Conservation (phyloP, 64 coral and sea anemone species). For the Catalaphyllia jardinei region DNA sequence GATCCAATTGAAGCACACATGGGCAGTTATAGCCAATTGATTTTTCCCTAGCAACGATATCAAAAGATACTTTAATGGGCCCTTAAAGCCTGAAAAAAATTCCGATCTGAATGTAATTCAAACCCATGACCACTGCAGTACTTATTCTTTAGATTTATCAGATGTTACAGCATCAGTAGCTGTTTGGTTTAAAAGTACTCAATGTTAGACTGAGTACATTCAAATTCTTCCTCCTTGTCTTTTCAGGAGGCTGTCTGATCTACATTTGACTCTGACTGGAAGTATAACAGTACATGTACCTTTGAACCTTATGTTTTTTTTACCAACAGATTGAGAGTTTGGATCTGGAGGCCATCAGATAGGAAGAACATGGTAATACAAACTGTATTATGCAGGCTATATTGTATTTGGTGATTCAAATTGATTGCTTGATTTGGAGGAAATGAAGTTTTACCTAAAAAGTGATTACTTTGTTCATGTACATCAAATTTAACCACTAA, state of each 20-base stretch:
- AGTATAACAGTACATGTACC: conserved; percentile 61
- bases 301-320: conserved; percentile 93
- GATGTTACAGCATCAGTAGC: no score
- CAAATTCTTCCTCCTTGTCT: neutral
- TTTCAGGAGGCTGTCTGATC: conserved; percentile 84
- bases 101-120: no score
- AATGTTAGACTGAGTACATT: neutral
- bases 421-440: no score
- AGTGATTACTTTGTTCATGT: neutral
- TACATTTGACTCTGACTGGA: conserved; percentile 82
- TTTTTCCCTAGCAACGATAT: no score
- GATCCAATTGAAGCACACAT: no score
- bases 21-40: no score
- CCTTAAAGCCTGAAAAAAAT: no score
- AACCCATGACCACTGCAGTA: no score
- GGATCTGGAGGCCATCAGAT: conserved; percentile 79
- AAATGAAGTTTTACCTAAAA: neutral
- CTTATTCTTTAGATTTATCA: no score
- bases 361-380: conserved; percentile 81
- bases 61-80: no score
- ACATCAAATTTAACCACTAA: neutral
- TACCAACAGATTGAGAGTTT: conserved; percentile 96
- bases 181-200: no score
- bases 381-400: neutral
- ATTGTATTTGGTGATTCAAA: neutral